Percentiles rank a stretch among this genome's conserved stretches.
phyloP scores from a whole-genome alignment of 2,888 invertebrate species.

The Monopis laevigella region DNA sequence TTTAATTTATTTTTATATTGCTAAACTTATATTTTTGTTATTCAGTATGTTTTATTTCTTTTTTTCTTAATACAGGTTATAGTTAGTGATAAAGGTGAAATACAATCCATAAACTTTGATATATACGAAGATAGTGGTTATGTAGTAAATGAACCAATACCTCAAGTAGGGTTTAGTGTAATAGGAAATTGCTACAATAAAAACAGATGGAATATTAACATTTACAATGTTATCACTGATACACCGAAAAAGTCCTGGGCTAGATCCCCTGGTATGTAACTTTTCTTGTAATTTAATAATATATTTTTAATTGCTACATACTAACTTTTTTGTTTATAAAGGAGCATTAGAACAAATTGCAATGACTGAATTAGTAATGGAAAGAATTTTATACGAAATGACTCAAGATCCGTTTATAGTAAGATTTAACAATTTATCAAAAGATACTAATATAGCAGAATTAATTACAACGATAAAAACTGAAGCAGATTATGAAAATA shows the following conservation, averaged over 20 bases:
- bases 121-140: conserved; percentile 35
- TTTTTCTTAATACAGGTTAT: conserved; percentile 23
- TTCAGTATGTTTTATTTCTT: too few species aligned
- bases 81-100: conserved; percentile 56
- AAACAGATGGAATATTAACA: conserved; percentile 47
- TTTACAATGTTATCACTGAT: conserved; percentile 52
- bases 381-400: conserved; percentile 63
- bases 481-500: conserved; percentile 55
- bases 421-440: conserved; percentile 55
- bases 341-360: conserved; percentile 63
- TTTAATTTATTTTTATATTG: too few species aligned
- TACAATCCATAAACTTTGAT: conserved; percentile 52
- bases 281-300: too few species aligned
- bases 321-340: too few species aligned
- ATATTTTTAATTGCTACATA: too few species aligned
- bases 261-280: conserved; percentile 45
- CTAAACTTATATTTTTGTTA: too few species aligned
- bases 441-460: conserved; percentile 28
- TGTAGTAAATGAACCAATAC: conserved; percentile 31
- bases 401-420: conserved; percentile 66
- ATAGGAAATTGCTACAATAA: conserved; percentile 45
- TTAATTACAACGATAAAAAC: conserved; percentile 60
- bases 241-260: conserved; percentile 66
- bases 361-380: conserved; percentile 70
- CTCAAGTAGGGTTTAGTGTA: conserved; percentile 23